A percentile compares a stretch with the other conserved stretches of the same genome.
Evolutionary conservation across 1,140 invertebrate species (phyloP).

Genomic region (Chymomyza costata): DNA sequence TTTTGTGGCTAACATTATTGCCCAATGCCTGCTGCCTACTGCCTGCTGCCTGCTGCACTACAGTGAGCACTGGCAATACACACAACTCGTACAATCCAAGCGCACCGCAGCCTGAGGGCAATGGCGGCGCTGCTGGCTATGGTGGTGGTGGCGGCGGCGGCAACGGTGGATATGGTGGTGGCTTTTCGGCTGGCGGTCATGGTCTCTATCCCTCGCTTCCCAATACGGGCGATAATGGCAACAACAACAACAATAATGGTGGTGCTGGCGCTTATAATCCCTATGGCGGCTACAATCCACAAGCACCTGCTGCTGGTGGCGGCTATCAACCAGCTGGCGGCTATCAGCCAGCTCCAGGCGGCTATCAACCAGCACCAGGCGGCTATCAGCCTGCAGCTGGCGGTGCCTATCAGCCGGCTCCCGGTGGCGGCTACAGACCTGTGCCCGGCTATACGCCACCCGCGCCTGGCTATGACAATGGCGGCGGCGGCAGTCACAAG

Average conservation of each 20-base stretch:
- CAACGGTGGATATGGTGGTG: slow-evolving; percentile 61
- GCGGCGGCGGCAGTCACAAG: slow-evolving; percentile 38
- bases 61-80: slow-evolving; percentile 47
- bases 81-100: slow-evolving; percentile 65
- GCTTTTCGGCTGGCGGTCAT: slow-evolving; percentile 71
- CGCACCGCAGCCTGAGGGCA: slow-evolving; percentile 45
- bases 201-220: slow-evolving; percentile 68
- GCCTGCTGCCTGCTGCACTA: slow-evolving; percentile 25
- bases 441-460: slow-evolving; percentile 52
- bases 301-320: slow-evolving; percentile 24
- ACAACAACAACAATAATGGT: slow-evolving; percentile 20
- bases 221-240: no score
- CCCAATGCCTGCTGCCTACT: slow-evolving; percentile 20
- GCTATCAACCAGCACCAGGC: slow-evolving; percentile 38
- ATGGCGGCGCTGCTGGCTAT: slow-evolving; percentile 31
- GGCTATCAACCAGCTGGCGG: slow-evolving; percentile 39
- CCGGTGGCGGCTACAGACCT: slow-evolving; percentile 49
- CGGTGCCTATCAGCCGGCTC: slow-evolving; percentile 15
- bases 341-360: slow-evolving; percentile 39
- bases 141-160: slow-evolving; percentile 38
- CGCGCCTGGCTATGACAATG: slow-evolving; percentile 52
- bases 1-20: slow-evolving; percentile 40
- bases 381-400: slow-evolving; percentile 14
- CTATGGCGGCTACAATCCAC: slow-evolving; percentile 25
- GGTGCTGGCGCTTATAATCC: slow-evolving; percentile 45